Percentiles rank a stretch among this genome's conserved stretches.
Conservation (phyloP, 2,113 vertebrate species). For the Oncorhynchus gorbuscha region DNA sequence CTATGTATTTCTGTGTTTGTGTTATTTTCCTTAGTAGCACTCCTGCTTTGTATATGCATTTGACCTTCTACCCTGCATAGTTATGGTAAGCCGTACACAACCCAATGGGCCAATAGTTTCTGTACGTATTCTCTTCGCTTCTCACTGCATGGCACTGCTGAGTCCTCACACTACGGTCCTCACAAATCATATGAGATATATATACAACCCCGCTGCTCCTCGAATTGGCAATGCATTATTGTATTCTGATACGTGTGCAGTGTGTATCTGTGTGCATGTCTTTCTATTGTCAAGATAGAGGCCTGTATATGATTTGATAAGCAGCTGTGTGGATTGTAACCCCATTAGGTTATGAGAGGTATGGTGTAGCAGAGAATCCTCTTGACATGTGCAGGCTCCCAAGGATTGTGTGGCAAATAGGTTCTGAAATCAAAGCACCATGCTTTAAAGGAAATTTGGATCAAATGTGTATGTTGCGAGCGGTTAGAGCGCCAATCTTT, state of each 20-base stretch:
- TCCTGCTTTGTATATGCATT: neutral
- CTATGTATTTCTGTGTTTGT: neutral
- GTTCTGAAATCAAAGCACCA: conserved; percentile 44
- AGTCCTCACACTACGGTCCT: neutral
- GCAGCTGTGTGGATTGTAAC: conserved; percentile 13
- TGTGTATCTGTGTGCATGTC: conserved; percentile 21
- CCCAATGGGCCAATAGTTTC: neutral
- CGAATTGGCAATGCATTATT: conserved; percentile 2
- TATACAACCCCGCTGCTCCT: neutral
- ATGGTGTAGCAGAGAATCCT: conserved; percentile 27
- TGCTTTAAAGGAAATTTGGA: conserved; percentile 15
- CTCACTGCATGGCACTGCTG: conserved; percentile 5
- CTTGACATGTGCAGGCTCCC: conserved; percentile 40
- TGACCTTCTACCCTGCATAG: neutral
- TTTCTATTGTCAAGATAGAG: conserved; percentile 36
- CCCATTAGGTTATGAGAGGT: neutral
- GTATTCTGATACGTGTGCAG: conserved; percentile 28
- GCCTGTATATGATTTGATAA: conserved; percentile 43
- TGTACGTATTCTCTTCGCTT: neutral
- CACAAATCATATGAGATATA: neutral
- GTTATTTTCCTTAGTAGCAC: neutral
- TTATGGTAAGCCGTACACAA: too few species aligned
- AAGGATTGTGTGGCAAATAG: conserved; percentile 45
- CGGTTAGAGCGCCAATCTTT: conserved; percentile 29
- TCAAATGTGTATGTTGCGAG: conserved; percentile 29